Base-by-base conservation (phyloP, 2,113 vertebrate species). In the Talpa occidentalis region DNA sequence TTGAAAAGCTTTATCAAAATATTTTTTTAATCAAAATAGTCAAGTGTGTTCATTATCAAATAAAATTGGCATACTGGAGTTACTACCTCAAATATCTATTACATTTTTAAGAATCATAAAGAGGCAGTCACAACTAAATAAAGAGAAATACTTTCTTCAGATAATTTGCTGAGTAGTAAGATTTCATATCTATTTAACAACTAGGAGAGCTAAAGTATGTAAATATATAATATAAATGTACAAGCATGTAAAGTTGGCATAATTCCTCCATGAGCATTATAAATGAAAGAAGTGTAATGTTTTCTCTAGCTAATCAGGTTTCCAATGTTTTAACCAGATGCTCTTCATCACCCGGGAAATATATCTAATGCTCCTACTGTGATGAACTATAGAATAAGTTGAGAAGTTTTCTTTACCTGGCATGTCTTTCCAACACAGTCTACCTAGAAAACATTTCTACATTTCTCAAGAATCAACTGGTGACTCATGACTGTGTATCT, bases 1-100 rank as follows among this genome's bases (percentile, higher is more conserved):
- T 54, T 80, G 52, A 83, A 95, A 90, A 86, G 54, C 19, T 17
- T 74, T 70, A 72, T 40, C 62, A 77, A 88, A 90, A 42, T 87
- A n/a, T 66, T 24, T 28, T 70, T 93, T n/a, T n/a, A n/a, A n/a
- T n/a, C n/a, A n/a, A n/a, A n/a, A n/a, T n/a, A n/a, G n/a, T n/a
- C 26, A 64, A 26, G 37, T 37, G 28, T 72, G 89, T 90, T 73
- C 10, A 56, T 86, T 74, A 52, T 60, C 10, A 35, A 84, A 56
- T 3, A 78, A 32, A 64, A 85, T 44, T 28, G 24, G 35, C 28
- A 59, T 5, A 1, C 0, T 91, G 22, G 35, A 64, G 60, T 37
- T 94, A 21, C 49, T 88, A 70, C 30, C 10, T 93, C 77, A 77
- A 64, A n/a, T 44, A 47, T 19, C 16, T 22, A 30, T 81, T 32